Conservation (phyloP, 1,140 invertebrate species). For the Drosophila sucinea region DNA sequence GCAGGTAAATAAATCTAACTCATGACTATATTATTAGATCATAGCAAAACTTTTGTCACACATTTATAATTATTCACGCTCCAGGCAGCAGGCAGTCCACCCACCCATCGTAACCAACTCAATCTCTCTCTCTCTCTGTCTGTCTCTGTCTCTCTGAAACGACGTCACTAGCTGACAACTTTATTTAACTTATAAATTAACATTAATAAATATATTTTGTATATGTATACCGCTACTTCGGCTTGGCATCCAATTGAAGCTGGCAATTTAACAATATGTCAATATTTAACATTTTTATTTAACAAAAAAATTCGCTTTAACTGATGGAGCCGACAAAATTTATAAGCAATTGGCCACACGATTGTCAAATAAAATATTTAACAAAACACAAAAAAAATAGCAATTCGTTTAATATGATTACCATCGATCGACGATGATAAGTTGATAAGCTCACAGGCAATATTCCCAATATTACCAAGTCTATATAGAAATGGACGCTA, state of each 20-base stretch:
- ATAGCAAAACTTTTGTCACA: conserved; percentile 23
- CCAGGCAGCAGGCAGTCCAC: conserved; percentile 2
- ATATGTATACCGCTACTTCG: conserved; percentile 29
- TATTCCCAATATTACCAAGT: background rate
- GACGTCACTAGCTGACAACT: conserved; percentile 54
- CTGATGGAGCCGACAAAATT: conserved; percentile 41
- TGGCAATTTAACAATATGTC: conserved; percentile 67
- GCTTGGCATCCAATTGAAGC: conserved; percentile 22
- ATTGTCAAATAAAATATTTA: conserved; percentile 38
- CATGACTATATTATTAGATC: conserved; percentile 70
- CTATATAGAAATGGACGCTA: conserved; percentile 49
- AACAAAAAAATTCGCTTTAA: conserved; percentile 37
- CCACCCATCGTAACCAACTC: conserved; percentile 19
- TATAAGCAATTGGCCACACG: conserved; percentile 47
- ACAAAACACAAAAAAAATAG: conserved; percentile 12
- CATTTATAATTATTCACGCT: conserved; percentile 40
- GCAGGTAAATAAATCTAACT: conserved; percentile 54
- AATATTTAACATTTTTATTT: conserved; percentile 67
- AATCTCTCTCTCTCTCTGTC: conserved; percentile 13
- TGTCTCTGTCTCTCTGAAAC: conserved; percentile 12
- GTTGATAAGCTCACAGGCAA: conserved; percentile 44
- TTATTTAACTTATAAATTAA: conserved; percentile 61
- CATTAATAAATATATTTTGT: conserved; percentile 53
- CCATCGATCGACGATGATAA: conserved; percentile 37
- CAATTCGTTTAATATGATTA: conserved; percentile 39